phyloP scores from a whole-genome alignment of 2,888 invertebrate genomes.

The Spodoptera littoralis region DNA sequence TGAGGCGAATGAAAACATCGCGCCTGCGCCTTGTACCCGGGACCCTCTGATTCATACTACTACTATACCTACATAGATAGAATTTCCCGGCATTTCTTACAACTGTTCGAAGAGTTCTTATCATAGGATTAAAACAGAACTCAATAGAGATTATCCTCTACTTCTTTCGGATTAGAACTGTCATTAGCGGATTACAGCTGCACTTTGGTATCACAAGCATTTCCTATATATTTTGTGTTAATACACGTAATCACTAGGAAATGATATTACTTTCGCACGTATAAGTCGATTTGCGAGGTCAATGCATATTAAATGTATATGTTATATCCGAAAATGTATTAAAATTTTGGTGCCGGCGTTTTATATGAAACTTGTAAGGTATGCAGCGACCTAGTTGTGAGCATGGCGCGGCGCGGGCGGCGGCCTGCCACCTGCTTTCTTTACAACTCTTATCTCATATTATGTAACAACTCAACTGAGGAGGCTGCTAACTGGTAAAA shows the following conservation, averaged over 20 bases:
- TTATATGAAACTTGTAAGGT: constrained; percentile 36
- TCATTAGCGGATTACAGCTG: constrained; percentile 30
- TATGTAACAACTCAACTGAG: constrained; percentile 56
- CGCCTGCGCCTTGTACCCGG: constrained; percentile 29
- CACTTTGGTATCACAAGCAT: constrained; percentile 16
- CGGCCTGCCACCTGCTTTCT: constrained; percentile 44
- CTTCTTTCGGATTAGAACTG: constrained; percentile 16
- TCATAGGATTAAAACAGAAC: constrained; percentile 32
- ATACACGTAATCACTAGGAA: too few species aligned
- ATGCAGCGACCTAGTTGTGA: constrained; percentile 48
- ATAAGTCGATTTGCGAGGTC: not conserved
- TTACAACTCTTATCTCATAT: constrained; percentile 52
- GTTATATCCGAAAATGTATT: constrained; percentile 14
- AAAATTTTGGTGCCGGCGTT: constrained; percentile 20
- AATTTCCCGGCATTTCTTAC: constrained; percentile 3
- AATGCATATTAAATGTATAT: constrained; percentile 8
- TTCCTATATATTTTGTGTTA: too few species aligned
- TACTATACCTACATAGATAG: constrained; percentile 10
- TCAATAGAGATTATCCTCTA: constrained; percentile 27
- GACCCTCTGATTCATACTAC: constrained; percentile 14
- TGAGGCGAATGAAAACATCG: constrained; percentile 42
- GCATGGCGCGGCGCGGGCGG: constrained; percentile 9
- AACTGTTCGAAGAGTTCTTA: constrained; percentile 26
- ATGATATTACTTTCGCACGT: too few species aligned
- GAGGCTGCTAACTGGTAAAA: constrained; percentile 30